Base-by-base conservation (phyloP, 2,888 invertebrate species). In the Doris montereyensis region DNA sequence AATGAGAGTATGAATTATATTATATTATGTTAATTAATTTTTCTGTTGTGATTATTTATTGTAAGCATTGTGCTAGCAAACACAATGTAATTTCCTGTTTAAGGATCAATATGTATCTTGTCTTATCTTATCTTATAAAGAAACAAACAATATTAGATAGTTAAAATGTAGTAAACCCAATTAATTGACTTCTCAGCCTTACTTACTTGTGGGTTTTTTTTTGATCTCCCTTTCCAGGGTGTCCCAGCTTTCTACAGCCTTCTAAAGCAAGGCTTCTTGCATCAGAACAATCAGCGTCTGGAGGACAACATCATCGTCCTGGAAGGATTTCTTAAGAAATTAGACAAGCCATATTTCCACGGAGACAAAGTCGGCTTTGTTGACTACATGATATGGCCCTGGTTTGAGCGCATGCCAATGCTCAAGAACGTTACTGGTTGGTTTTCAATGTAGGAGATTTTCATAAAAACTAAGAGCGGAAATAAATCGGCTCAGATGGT, bases 351-450 rank as follows among this genome's bases (percentile, higher is more conserved):
- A 0, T 83, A 82, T 60, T 83, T 79, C 78, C 79, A 71, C 77
- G 86, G 86, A 0, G 75, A 81, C 67, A 35, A 76, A n/a, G 77
- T 83, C 5, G 82, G 83, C 1, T 82, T 87, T 68, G 62, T 86
- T 4, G 89, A 89, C 81, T 85, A 85, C 77, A 86, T 87, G 84
- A 83, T 86, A 21, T 89, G 88, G 88, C 88, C 88, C 5, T 87
- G 86, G 84, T 87, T 86, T 80, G 87, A 88, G 78, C 77, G 88
- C 30, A 81, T 82, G 60, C 76, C 78, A 13, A 78, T 83, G 77
- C 60, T 83, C 52, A 80, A 76, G 1, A 65, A 82, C 28, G 76
- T 83, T 10, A 78, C 80, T 24, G 82, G 83, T 83, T 52, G 32
- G 58, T 8, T 65, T 34, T 67, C 3, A 58, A 21, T 1, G 2